Evolutionary conservation across 2,113 vertebrate genomes (phyloP), one percentile per base, ranked within the genome.

Genomic region (Todiramphus chloris): DNA sequence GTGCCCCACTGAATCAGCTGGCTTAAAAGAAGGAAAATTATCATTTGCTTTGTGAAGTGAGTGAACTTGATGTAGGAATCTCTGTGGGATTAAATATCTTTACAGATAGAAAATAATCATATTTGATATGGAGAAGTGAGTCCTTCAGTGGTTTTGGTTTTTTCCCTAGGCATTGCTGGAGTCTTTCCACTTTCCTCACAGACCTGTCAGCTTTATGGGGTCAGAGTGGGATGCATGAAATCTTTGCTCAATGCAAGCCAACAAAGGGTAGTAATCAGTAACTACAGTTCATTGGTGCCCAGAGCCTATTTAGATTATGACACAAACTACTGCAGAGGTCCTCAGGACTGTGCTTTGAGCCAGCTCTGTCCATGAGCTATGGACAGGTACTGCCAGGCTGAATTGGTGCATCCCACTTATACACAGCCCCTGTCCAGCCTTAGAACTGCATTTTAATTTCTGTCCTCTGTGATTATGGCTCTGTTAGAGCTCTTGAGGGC

Each of bases 121-220:
- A 23, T 82, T 90, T 82, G 70, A 91, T 90, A 82, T 53, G 92
- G 66, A 95, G 90, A 91, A 94, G 78, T 93, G 84, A 95, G 77
- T 95, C 83, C 92, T 72, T 33, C 86, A 77, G 35, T 91, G 72
- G 73, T 78, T 93, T 94, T 58, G 30, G 1, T 33, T 95, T 94
- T 68, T 90, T 95, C 87, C 78, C 58, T 82, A 82, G 70, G 77
- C 78, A 44, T 63, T 0, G 0, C 66, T 95, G 70, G 48, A 96
- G 66, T 79, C 82, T 60, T 83, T 87, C 67, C 70, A 79, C 59
- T 85, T 94, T 60, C 63, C 55, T 70, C 67, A n/a, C 78, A 64
- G 66, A 83, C 31, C 55, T 76, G 67, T 96, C 84, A 91, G 89
- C 58, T n/a, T 82, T 82, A 41, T 2, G 12, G 53, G 67, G 28